Conservation (phyloP, 2,797 vertebrate species). For the Syngnathus acus region DNA sequence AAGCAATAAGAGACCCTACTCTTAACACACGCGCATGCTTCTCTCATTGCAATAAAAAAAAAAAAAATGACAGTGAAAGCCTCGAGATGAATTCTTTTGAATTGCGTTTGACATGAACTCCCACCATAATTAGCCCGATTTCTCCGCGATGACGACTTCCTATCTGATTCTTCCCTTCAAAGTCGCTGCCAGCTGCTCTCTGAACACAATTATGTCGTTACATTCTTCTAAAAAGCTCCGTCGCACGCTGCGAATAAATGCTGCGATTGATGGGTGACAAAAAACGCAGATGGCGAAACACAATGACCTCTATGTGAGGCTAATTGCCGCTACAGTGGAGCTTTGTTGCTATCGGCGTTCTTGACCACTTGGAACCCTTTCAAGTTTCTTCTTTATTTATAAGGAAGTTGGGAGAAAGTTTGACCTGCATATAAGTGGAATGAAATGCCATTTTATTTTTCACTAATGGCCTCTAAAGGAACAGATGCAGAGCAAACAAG, state of each 20-base stretch:
- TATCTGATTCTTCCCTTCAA: background rate
- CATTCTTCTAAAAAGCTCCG: background rate
- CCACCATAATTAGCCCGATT: conserved; percentile 1
- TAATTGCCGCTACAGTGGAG: background rate
- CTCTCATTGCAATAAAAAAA: too few species aligned
- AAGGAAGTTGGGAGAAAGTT: background rate
- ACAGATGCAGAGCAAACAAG: background rate
- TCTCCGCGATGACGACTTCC: background rate
- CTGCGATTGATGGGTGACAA: conserved; percentile 6
- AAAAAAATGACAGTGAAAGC: too few species aligned
- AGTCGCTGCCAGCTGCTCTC: conserved; percentile 6
- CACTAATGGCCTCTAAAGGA: background rate
- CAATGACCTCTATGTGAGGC: conserved; percentile 1
- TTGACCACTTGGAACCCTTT: background rate
- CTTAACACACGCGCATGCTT: too few species aligned
- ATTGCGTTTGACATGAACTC: conserved; percentile 1
- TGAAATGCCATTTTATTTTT: too few species aligned
- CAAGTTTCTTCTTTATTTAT: background rate
- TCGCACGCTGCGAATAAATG: conserved; percentile 1
- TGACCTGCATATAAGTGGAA: background rate
- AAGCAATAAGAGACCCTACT: conserved; percentile 7
- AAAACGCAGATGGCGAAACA: conserved; percentile 3
- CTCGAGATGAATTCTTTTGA: background rate
- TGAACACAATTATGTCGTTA: conserved; percentile 6
- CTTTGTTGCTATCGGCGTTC: background rate